Evolutionary conservation across 2,888 invertebrate genomes (phyloP), one percentile per base, ranked within the genome.

Genomic region (Gymnoscelis rufifasciata): DNA sequence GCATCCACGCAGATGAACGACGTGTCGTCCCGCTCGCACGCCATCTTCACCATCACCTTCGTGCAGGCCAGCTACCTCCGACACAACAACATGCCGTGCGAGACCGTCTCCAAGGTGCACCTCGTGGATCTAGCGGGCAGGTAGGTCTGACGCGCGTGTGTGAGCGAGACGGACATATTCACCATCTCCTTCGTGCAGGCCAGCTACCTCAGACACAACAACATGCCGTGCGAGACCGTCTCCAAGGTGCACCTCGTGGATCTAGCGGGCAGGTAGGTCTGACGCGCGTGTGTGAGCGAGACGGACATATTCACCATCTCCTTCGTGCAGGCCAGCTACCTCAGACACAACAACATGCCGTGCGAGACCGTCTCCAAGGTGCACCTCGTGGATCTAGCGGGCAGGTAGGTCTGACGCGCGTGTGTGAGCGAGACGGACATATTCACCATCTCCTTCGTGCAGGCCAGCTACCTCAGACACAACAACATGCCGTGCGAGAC

Each of bases 1-100:
- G 96, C 96, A 33, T 93, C 95, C 64, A 96, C 96, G 47, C 95
- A 95, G 76, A 96, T 96, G 96, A 96, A 96, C 87, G 95, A 96
- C 82, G 95, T 95, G 60, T 95, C 95, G 78, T 95, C 95, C 71
- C 91, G 96, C 66, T 95, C 95, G 87, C 96, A 96, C 89, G 96
- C 96, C 56, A 96, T 96, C 71, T 96, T 96, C 80, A 96, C 96
- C 39, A 93, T 96, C 77, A 95, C 94, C 24, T 96, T 96, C 88
- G 94, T 95, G 52, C 95, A 96, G 82, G 96, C 95, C 38, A 93
- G 93, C 62, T 94, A 95, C 68, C 80, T 91, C 59, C 79, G 89
- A 0, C 93, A 93, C 81, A 94, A 94, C 83, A 94, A 94, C 70
- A 93, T 95, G 91, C 96, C 96, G 39, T 94, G 94, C 72, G 96